phyloP scores from a whole-genome alignment of 2,797 vertebrate genomes.

The Enteromius treurensis region DNA sequence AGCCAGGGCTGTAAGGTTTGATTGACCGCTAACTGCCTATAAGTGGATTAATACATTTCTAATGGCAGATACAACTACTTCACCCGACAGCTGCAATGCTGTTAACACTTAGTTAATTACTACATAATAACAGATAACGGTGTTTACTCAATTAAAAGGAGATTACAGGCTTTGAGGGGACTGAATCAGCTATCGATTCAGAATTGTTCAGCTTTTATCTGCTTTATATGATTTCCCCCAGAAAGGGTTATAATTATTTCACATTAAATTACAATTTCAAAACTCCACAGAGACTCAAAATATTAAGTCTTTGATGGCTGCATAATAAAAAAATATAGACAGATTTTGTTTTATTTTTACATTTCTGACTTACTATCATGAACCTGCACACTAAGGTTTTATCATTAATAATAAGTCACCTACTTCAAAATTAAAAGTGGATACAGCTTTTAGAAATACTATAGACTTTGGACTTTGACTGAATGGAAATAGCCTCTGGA shows the following conservation, averaged over 20 bases:
- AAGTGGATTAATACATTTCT: neutral
- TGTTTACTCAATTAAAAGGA: neutral
- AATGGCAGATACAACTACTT: neutral
- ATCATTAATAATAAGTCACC: neutral
- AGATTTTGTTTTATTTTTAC: too few species aligned
- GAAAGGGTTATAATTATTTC: neutral
- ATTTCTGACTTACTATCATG: neutral
- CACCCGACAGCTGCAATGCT: neutral
- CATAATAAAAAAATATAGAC: neutral
- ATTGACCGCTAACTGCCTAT: neutral
- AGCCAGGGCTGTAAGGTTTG: neutral
- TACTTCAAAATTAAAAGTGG: neutral
- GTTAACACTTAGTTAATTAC: slow-evolving; percentile 19
- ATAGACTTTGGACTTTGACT: neutral
- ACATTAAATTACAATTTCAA: neutral
- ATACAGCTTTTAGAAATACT: neutral
- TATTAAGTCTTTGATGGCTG: neutral
- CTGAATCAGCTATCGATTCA: neutral
- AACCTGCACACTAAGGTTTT: neutral
- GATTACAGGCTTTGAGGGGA: neutral
- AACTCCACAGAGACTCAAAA: neutral
- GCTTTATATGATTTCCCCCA: neutral
- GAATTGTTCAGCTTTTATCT: neutral
- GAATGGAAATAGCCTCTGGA: neutral
- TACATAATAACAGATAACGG: neutral